Percentiles rank a stretch among this genome's conserved stretches.
Evolutionary conservation across 2,797 vertebrate genomes (phyloP).

Genomic region (Neopelma chrysocephalum): DNA sequence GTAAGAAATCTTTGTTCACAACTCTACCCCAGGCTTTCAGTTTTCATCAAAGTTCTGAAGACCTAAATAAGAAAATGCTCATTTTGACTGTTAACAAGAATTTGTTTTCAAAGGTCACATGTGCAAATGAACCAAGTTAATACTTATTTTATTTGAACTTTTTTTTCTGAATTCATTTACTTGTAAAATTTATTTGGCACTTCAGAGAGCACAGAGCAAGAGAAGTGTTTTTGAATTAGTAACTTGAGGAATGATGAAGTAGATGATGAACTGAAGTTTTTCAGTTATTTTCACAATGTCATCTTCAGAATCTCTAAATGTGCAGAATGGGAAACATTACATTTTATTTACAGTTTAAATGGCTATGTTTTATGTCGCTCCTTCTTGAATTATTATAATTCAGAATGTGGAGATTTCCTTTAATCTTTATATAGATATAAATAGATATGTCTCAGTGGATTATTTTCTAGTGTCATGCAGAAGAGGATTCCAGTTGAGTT

Average conservation of each 20-base stretch:
- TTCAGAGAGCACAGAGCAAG: neutral
- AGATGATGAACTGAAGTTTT: neutral
- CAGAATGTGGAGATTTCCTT: neutral
- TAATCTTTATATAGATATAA: neutral
- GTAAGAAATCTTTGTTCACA: neutral
- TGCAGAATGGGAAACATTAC: neutral
- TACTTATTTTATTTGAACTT: neutral
- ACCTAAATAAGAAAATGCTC: neutral
- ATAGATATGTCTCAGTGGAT: neutral
- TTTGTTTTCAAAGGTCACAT: neutral
- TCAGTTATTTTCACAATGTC: neutral
- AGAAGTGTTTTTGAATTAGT: neutral
- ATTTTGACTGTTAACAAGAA: neutral
- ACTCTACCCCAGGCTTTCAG: neutral
- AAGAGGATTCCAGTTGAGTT: neutral
- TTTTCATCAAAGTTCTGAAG: neutral
- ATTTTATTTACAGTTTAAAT: neutral
- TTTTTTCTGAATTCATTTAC: neutral
- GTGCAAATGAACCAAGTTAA: neutral
- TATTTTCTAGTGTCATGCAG: neutral
- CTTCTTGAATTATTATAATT: neutral
- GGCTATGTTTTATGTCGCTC: neutral
- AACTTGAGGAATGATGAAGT: neutral
- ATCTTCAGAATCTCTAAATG: neutral
- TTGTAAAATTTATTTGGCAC: neutral